Evolutionary conservation across 2,113 vertebrate genomes (phyloP), one percentile per base, ranked within the genome.

Genomic region (Panurus biarmicus): DNA sequence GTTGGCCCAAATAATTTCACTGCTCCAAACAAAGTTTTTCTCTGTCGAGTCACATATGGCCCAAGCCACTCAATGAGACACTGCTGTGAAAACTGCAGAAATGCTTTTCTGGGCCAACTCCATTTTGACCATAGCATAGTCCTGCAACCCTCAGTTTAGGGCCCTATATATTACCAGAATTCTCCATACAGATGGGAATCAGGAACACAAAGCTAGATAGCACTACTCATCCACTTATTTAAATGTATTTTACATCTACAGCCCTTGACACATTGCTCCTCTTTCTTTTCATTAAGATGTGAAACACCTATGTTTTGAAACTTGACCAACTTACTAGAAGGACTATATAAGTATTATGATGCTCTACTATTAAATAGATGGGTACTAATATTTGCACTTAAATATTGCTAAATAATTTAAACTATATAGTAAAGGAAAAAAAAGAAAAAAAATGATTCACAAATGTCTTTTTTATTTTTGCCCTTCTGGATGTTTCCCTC

Each of bases 361-460:
- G n/a, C 18, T 61, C 36, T 58, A 24, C 23, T 38, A 58, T 44
- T 38, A 50, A 65, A 65, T 45, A 57, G 17, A 25, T 56, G 57
- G 58, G 48, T 50, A 79, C 31, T 42, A 53, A 62, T 26, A 88
- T 18, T 19, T 76, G n/a, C 26, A 62, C 6, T 75, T 70, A 50
- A 5, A 57, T 20, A 61, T 13, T 92, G 35, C 16, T 35, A 90
- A 81, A 67, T 77, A 35, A 73, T 70, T 80, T 45, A 73, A 76
- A 56, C 8, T 33, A 17, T 9, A 16, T 2, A 77, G 4, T 12
- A 19, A 3, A 0, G 1, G 2, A 7, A 3, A 35, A 28, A 20
- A 6, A 33, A 9, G 14, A 31, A 15, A 6, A 20, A 19, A 38
- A 29, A 13, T 40, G 0, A 60, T 36, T 78, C 28, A 61, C 9